Percentiles rank a stretch among this genome's conserved stretches.
phyloP scores from a whole-genome alignment of 2,113 vertebrate genomes.

The Corythornis vintsioides region DNA sequence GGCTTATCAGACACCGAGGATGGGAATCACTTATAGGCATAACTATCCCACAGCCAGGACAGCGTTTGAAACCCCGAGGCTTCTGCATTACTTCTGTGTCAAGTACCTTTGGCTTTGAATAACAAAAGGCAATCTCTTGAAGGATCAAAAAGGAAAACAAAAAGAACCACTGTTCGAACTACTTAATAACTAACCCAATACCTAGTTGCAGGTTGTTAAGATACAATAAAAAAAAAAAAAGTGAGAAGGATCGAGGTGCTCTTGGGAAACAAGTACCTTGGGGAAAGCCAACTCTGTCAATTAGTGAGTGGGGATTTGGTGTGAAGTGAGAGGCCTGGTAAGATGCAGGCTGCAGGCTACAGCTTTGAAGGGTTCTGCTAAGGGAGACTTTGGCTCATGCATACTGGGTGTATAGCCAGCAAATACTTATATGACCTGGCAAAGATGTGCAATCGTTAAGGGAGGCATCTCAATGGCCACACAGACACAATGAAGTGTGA shows the following conservation, averaged over 20 bases:
- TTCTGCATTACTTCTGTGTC: slow-evolving; percentile 37
- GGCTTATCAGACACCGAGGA: slow-evolving; percentile 15
- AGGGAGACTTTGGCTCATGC: not conserved
- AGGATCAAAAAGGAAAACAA: slow-evolving; percentile 10
- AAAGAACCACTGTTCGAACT: not conserved
- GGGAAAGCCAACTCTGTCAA: not conserved
- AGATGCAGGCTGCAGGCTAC: not conserved
- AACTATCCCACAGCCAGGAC: not conserved
- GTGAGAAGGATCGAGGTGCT: not conserved
- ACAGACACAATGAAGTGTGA: not conserved
- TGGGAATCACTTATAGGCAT: not conserved
- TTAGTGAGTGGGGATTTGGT: not conserved
- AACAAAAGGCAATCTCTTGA: slow-evolving; percentile 32
- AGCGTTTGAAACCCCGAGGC: not conserved
- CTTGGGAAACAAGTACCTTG: not conserved
- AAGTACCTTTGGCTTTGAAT: slow-evolving; percentile 24
- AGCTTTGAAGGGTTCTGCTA: not conserved
- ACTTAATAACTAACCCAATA: slow-evolving; percentile 11
- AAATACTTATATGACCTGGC: not conserved
- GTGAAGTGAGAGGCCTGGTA: not conserved
- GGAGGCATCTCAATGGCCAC: not conserved
- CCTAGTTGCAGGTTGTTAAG: not conserved
- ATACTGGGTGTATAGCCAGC: fast-evolving
- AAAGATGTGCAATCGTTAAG: not conserved
- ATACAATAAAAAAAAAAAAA: not conserved